These are phyloP conservation scores for Tridacna gigas DNA, from an alignment of 2,888 invertebrate genomes.

Conservation along the genomic window DNA sequence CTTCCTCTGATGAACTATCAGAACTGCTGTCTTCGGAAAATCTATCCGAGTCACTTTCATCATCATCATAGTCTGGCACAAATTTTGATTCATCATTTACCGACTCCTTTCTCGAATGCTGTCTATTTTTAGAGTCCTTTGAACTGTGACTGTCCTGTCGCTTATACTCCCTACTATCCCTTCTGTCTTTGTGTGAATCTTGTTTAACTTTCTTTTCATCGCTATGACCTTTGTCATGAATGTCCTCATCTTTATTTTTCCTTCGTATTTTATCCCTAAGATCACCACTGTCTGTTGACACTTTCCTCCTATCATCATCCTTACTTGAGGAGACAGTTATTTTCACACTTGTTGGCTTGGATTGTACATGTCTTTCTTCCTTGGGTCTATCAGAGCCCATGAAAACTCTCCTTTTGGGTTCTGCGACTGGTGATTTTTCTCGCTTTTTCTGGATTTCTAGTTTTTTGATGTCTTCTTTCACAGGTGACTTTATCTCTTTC, in stretches of 20 bases:
- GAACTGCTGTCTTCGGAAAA: constrained; percentile 50
- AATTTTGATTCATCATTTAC: constrained; percentile 80
- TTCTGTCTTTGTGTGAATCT: constrained; percentile 44
- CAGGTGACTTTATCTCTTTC: constrained; percentile 30
- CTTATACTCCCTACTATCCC: constrained; percentile 37
- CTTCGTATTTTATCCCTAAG: constrained; percentile 61
- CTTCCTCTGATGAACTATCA: constrained; percentile 57
- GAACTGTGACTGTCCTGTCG: constrained; percentile 21
- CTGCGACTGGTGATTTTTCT: constrained; percentile 36
- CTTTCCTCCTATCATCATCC: constrained; percentile 51
- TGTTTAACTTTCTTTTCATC: constrained; percentile 31
- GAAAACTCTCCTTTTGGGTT: constrained; percentile 64
- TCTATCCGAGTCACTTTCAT: constrained; percentile 63
- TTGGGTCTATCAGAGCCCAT: constrained; percentile 57
- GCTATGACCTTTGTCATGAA: constrained; percentile 15
- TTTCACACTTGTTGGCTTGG: constrained; percentile 60
- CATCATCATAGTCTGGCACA: constrained; percentile 81
- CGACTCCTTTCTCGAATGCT: constrained; percentile 74
- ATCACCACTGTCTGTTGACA: constrained; percentile 55
- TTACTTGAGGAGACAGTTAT: constrained; percentile 67
- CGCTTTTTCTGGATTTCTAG: constrained; percentile 27
- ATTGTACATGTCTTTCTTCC: constrained; percentile 50
- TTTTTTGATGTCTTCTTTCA: constrained; percentile 32
- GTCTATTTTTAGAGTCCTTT: constrained; percentile 18
- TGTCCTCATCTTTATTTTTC: constrained; percentile 77